A percentile compares a stretch with the other conserved stretches of the same genome.
Evolutionary conservation across 2,113 vertebrate genomes (phyloP).

Genomic region (Pollachius pollachius): DNA sequence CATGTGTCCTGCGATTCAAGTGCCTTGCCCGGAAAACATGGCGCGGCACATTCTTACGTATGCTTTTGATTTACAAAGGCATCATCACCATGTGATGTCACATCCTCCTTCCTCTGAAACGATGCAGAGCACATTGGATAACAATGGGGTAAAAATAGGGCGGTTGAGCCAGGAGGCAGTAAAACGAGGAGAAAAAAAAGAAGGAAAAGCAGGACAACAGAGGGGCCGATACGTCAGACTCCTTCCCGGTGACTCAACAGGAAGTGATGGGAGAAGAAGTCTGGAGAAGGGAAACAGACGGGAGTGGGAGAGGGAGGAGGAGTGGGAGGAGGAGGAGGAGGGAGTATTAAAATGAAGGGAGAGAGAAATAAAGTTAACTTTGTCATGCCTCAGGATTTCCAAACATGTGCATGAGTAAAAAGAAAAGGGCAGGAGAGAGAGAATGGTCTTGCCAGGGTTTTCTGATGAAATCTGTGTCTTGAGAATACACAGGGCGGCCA

Average conservation of each 20-base stretch:
- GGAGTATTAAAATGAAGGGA: slow-evolving; percentile 21
- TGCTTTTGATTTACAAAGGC: slow-evolving; percentile 23
- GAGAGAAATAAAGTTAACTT: slow-evolving; percentile 19
- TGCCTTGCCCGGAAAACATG: slow-evolving; percentile 37
- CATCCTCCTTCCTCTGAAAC: slow-evolving; percentile 7
- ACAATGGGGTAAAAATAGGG: not conserved
- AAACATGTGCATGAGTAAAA: slow-evolving; percentile 40
- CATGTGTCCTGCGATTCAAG: slow-evolving; percentile 27
- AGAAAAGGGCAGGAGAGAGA: slow-evolving; percentile 11
- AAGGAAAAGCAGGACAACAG: slow-evolving; percentile 51
- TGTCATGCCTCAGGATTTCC: slow-evolving; percentile 48
- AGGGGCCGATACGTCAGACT: slow-evolving; percentile 7
- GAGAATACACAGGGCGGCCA: too few species aligned
- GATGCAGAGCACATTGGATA: not conserved
- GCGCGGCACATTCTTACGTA: slow-evolving; percentile 12
- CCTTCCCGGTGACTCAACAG: slow-evolving; percentile 67
- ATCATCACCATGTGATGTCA: too few species aligned
- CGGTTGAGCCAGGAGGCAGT: slow-evolving; percentile 17
- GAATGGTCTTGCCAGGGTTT: slow-evolving; percentile 10
- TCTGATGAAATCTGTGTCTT: slow-evolving; percentile 43
- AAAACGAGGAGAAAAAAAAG: slow-evolving; percentile 44
- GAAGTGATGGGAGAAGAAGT: slow-evolving; percentile 57
- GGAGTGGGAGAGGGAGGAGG: slow-evolving; percentile 20
- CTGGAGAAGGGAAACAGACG: slow-evolving; percentile 42
- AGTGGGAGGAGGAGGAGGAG: not conserved